Evolutionary conservation across 2,113 vertebrate genomes (phyloP), one percentile per base, ranked within the genome.

Genomic region (Ailurus styani): DNA sequence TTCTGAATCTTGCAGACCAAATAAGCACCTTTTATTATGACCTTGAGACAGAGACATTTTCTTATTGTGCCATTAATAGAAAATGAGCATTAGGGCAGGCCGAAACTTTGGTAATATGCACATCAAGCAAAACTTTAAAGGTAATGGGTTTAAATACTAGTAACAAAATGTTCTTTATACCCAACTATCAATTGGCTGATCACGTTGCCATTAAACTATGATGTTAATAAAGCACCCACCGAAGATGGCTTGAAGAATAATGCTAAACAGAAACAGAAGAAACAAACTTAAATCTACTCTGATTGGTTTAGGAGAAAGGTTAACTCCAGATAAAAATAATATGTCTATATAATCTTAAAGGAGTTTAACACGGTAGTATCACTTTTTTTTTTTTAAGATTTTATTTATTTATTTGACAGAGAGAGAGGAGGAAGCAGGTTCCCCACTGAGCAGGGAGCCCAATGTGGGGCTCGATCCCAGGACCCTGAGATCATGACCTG

Each of bases 1-100:
- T 96, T 96, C 31, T 3, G 17, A 97, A 91, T 94, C 42, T 31
- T 86, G 77, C 60, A 47, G 87, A 94, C 70, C 57, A 92, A 98
- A 94, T 89, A 87, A 89, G 57, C 66, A 96, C 72, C 85, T 97
- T 97, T 90, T 70, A 85, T 57, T 96, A 89, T 94, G 66, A 97
- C 97, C 97, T 94, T 96, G 90, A 96, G 92, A 95, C 31, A 96
- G 0, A 95, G 84, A 68, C 75, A 94, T 96, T 97, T 96, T 93
- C 90, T 95, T 96, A 54, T 70, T 66, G n/a, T 34, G 34, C 31
- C 54, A 27, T 85, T 97, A 97, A 94, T 87, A 60, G 79, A 90
- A 97, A 97, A 84, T n/a, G 83, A 96, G 15, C 42, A 87, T 70
- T 52, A 85, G 20, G 7, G 45, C 7, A 79, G 83, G 23, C 29